phyloP scores from a whole-genome alignment of 2,888 invertebrate species.

The Pseudococcus jackbeardsleyi region DNA sequence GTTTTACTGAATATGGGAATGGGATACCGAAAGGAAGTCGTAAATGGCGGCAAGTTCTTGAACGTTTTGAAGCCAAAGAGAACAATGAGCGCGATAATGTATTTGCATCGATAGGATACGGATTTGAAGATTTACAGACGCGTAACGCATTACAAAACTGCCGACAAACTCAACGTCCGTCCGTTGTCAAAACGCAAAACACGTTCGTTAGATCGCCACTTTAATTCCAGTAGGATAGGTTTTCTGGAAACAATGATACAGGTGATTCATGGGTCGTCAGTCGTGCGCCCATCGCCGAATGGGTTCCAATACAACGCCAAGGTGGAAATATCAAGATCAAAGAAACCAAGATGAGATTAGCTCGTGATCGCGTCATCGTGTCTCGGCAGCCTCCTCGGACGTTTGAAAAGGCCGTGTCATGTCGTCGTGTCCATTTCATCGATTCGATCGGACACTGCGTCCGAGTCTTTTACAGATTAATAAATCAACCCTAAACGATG shows the following conservation, averaged over 20 bases:
- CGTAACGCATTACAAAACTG: conserved; percentile 36
- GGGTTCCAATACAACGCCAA: not conserved
- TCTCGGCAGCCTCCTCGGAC: conserved; percentile 10
- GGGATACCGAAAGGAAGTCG: not conserved
- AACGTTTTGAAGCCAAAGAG: not conserved
- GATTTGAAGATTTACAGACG: conserved; percentile 1
- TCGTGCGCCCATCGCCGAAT: conserved; percentile 4
- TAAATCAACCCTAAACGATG: conserved; percentile 34
- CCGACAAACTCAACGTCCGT: conserved; percentile 36
- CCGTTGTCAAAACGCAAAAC: conserved; percentile 16
- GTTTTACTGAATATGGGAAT: not conserved
- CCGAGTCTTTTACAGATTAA: not conserved
- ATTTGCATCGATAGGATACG: not conserved
- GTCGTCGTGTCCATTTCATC: not conserved
- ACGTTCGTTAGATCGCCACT: conserved; percentile 22
- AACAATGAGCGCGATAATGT: conserved; percentile 4
- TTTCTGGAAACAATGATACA: conserved; percentile 29
- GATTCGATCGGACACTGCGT: not conserved
- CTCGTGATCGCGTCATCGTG: not conserved
- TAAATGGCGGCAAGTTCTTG: not conserved
- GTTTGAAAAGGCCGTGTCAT: not conserved
- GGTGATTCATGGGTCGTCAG: conserved; percentile 16
- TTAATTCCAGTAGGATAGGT: conserved; percentile 45
- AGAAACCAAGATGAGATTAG: not conserved
- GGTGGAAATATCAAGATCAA: not conserved